phyloP scores from a whole-genome alignment of 2,797 vertebrate genomes.

The Pseudochirops corinnae region DNA sequence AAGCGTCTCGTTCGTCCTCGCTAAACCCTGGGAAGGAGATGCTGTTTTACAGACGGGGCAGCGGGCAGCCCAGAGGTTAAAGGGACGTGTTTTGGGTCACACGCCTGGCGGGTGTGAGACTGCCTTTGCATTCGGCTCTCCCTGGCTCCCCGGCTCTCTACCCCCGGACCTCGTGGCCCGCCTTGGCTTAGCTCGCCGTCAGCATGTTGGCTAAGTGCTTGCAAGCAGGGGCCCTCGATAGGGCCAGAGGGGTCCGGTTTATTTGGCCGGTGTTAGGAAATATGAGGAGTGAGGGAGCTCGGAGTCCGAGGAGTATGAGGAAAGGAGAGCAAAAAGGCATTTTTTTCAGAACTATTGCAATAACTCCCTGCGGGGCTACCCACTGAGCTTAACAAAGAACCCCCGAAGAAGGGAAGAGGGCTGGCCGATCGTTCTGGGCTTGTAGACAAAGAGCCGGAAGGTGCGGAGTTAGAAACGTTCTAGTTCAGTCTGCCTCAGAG shows the following conservation, averaged over 20 bases:
- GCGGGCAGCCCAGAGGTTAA: not conserved
- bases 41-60: not conserved
- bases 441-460: not conserved
- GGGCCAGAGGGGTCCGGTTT: not conserved
- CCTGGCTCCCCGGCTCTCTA: not conserved
- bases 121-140: not conserved
- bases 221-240: not conserved
- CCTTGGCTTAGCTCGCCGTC: not conserved
- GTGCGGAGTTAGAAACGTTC: not conserved
- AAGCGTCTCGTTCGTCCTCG: not conserved
- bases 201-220: not conserved
- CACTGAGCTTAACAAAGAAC: not conserved
- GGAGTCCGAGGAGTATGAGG: not conserved
- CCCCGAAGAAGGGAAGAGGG: not conserved
- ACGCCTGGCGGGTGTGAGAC: not conserved
- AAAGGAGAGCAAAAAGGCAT: not conserved
- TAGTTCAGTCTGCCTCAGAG: not conserved
- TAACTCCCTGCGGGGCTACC: not conserved
- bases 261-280: not conserved
- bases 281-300: not conserved
- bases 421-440: not conserved
- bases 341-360: not conserved
- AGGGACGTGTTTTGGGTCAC: not conserved
- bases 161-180: not conserved
- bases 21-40: not conserved